A percentile compares a stretch with the other conserved stretches of the same genome.
Evolutionary conservation across 1,140 invertebrate genomes (phyloP).

Genomic region (Pseudachorutes palmiensis): DNA sequence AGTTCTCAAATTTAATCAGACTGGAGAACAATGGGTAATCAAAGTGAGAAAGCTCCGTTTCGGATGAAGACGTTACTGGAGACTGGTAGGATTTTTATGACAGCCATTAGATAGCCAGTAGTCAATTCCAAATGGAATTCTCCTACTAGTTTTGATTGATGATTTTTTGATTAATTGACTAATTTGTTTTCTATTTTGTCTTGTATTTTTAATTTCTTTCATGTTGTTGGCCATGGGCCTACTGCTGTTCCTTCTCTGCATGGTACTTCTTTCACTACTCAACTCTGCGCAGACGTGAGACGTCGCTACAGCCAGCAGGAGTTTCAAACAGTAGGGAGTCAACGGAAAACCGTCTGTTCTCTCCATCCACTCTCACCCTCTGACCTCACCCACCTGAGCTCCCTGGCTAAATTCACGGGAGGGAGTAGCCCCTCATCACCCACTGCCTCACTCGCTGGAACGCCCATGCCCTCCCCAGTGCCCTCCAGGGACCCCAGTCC

Average conservation of each 20-base stretch:
- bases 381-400: slow-evolving; percentile 37
- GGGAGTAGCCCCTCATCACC: slow-evolving; percentile 20
- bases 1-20: too few relatives aligned
- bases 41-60: too few relatives aligned
- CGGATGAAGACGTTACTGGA: too few relatives aligned
- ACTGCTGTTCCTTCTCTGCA: slow-evolving; percentile 6
- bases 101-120: too few relatives aligned
- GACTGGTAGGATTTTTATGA: too few relatives aligned
- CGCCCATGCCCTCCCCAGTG: slow-evolving; percentile 25
- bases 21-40: too few relatives aligned
- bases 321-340: slow-evolving; percentile 26
- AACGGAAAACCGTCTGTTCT: slow-evolving; percentile 42
- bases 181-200: slow-evolving; percentile 4
- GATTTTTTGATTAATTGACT: slow-evolving; percentile 4
- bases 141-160: too few relatives aligned
- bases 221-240: slow-evolving; percentile 2
- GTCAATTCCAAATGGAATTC: too few relatives aligned
- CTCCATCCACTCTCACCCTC: slow-evolving; percentile 40
- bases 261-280: neutral
- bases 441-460: slow-evolving; percentile 19
- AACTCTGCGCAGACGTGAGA: slow-evolving; percentile 23
- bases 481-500: slow-evolving; percentile 36
- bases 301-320: slow-evolving; percentile 33
- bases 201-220: slow-evolving; percentile 9
- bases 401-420: slow-evolving; percentile 27